Evolutionary conservation across 2,888 invertebrate genomes (phyloP).

Genomic region (Steinernema hermaphroditum): DNA sequence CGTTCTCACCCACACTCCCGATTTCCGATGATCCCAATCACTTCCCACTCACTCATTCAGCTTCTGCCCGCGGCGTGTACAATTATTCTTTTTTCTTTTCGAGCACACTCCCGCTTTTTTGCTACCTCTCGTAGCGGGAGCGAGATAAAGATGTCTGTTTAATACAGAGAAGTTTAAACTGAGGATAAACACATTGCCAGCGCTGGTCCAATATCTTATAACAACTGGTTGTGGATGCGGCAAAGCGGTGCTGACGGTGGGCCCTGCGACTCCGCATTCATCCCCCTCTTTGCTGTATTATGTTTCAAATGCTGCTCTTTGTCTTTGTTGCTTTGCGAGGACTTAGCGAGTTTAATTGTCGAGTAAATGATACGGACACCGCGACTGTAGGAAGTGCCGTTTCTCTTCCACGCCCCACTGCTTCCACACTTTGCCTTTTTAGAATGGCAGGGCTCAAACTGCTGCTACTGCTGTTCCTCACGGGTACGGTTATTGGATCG

Average conservation of each 20-base stretch:
- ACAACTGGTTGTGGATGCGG: slow-evolving; percentile 31
- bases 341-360: too few relatives aligned
- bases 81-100: slow-evolving; percentile 21
- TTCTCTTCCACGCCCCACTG: too few relatives aligned
- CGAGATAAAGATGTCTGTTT: slow-evolving; percentile 30
- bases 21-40: background rate
- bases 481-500: slow-evolving; percentile 19
- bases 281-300: slow-evolving; percentile 24
- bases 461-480: background rate
- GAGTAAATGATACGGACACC: too few relatives aligned
- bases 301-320: slow-evolving; percentile 28
- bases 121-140: slow-evolving; percentile 24
- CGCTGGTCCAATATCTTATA: slow-evolving; percentile 30
- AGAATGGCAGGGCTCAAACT: slow-evolving; percentile 22
- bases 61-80: slow-evolving; percentile 7
- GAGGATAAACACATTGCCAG: slow-evolving; percentile 30
- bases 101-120: slow-evolving; percentile 14
- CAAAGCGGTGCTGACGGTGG: slow-evolving; percentile 14
- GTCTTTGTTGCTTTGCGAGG: slow-evolving; percentile 3
- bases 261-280: slow-evolving; percentile 22
- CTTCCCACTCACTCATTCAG: slow-evolving; percentile 9
- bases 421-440: too few relatives aligned
- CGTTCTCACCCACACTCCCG: slow-evolving; percentile 2
- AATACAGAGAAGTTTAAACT: slow-evolving; percentile 31
- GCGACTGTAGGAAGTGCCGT: too few relatives aligned